Evolutionary conservation across 2,797 vertebrate species (phyloP).

Genomic region (Cryptoblepharus egeriae): DNA sequence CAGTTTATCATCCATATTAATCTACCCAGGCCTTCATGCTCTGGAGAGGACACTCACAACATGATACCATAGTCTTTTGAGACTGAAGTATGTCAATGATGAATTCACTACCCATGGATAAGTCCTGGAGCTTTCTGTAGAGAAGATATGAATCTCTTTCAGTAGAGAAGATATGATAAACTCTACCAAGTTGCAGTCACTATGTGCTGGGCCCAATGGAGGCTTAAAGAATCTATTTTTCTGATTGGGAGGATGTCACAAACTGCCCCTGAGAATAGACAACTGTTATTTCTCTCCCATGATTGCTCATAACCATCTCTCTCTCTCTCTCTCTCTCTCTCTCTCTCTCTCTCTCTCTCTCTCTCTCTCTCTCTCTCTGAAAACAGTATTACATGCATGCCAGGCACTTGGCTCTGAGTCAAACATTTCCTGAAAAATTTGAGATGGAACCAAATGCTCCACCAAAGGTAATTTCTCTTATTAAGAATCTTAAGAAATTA

Average conservation of each 20-base stretch:
- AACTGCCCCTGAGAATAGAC: slow-evolving; percentile 17
- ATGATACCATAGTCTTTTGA: too few species aligned
- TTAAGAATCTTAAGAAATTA: neutral
- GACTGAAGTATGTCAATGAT: too few species aligned
- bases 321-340: too few species aligned
- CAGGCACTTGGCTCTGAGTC: slow-evolving; percentile 89
- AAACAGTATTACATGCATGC: slow-evolving; percentile 91
- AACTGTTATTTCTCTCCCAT: neutral
- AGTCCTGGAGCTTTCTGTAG: too few species aligned
- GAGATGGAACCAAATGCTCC: slow-evolving; percentile 82
- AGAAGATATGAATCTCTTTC: too few species aligned
- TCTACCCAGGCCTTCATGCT: too few species aligned
- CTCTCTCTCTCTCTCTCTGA: slow-evolving; percentile 14
- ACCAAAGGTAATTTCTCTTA: slow-evolving; percentile 78
- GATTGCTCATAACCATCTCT: neutral
- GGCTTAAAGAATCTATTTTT: neutral
- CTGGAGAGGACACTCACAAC: too few species aligned
- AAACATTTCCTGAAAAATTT: slow-evolving; percentile 91
- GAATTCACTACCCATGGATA: too few species aligned
- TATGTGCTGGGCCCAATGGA: neutral
- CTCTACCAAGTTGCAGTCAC: too few species aligned
- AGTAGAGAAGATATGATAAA: too few species aligned
- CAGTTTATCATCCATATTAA: too few species aligned
- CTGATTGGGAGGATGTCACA: neutral
- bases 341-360: too few species aligned